Evolutionary conservation across 2,113 vertebrate genomes (phyloP).

Genomic region (Scophthalmus maximus): DNA sequence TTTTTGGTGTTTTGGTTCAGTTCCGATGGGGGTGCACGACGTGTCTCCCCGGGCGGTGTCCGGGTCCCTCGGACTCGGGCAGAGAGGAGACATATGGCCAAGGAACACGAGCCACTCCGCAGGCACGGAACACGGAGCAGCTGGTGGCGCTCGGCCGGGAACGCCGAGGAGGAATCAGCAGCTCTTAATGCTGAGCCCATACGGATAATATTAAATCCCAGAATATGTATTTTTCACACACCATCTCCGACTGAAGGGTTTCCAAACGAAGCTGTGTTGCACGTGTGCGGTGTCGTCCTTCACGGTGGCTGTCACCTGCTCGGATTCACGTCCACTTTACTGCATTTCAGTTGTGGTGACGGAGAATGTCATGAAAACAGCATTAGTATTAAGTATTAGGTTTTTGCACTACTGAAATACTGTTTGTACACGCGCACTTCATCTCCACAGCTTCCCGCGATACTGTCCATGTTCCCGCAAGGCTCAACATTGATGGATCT

Average conservation of each 20-base stretch:
- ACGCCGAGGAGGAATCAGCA: conserved; percentile 31
- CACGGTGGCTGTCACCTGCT: background rate
- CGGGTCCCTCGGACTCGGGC: conserved; percentile 21
- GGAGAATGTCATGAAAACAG: too few species aligned
- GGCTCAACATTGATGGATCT: background rate
- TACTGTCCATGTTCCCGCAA: background rate
- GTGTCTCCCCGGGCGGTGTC: background rate
- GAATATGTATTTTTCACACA: background rate
- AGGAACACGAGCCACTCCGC: conserved; percentile 29
- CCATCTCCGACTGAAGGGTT: background rate
- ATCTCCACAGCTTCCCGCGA: background rate
- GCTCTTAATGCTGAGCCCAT: conserved; percentile 25
- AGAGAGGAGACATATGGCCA: conserved; percentile 40
- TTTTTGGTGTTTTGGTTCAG: conserved; percentile 52
- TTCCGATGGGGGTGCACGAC: background rate
- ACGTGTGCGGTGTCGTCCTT: background rate
- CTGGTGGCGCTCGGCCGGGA: conserved; percentile 23
- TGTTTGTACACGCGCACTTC: background rate
- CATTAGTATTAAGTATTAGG: too few species aligned
- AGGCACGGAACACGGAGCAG: conserved; percentile 32
- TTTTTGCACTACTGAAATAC: too few species aligned
- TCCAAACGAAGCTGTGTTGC: background rate
- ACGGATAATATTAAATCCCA: background rate
- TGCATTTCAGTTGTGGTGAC: too few species aligned
- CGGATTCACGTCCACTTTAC: too few species aligned